Conservation (phyloP, 2,888 invertebrate genomes). For the Melinaea marsaeus region DNA sequence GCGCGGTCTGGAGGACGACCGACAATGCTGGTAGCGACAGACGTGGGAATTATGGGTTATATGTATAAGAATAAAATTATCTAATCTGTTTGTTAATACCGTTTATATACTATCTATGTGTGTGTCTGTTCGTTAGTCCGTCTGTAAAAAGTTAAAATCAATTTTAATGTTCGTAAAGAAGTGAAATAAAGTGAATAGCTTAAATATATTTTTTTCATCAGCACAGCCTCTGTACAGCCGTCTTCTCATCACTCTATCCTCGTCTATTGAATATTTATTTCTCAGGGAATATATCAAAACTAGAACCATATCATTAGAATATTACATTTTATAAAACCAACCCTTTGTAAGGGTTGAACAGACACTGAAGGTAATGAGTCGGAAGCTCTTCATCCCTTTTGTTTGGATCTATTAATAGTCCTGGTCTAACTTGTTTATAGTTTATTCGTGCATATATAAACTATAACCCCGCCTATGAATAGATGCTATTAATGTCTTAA, state of each 20-base stretch:
- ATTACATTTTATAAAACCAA: neutral
- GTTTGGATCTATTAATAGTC: conserved; percentile 17
- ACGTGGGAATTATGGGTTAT: conserved; percentile 19
- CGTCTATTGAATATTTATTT: too few species aligned
- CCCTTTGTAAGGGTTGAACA: neutral
- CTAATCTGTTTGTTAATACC: too few species aligned
- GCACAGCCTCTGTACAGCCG: too few species aligned
- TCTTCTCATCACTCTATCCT: too few species aligned
- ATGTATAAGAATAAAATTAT: neutral
- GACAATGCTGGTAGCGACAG: conserved; percentile 14
- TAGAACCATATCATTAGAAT: neutral
- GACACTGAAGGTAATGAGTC: conserved; percentile 19
- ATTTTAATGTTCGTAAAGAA: too few species aligned
- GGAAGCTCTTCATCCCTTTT: conserved; percentile 18
- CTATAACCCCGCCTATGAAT: conserved; percentile 13
- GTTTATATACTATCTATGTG: too few species aligned
- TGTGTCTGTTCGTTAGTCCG: too few species aligned
- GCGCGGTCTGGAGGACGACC: conserved; percentile 14
- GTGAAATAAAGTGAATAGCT: too few species aligned
- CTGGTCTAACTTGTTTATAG: conserved; percentile 20
- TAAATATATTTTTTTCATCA: too few species aligned
- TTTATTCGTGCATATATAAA: conserved; percentile 20
- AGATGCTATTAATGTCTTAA: conserved; percentile 7
- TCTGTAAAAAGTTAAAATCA: too few species aligned
- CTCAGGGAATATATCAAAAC: neutral